Base-by-base conservation (phyloP, 2,113 vertebrate species). In the Colinus virginianus region DNA sequence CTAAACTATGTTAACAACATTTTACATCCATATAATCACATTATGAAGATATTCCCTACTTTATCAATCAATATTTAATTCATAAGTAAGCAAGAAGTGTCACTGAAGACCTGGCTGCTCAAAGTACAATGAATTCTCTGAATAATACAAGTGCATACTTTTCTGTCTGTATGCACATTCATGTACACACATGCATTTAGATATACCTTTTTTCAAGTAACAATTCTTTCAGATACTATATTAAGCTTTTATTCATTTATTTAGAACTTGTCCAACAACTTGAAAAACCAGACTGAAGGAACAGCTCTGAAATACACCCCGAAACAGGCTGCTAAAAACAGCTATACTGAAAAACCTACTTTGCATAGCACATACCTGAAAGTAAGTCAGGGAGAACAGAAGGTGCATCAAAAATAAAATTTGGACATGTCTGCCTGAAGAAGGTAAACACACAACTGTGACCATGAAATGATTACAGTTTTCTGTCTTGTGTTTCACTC, bases 151-250 rank as follows among this genome's bases (percentile, higher is more conserved):
- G 4, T 28, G 9, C 48, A 6, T 40, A 72, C 9, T 20, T 42
- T 15, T 14, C 5, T 18, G 6, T 34, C 48, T 43, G 32, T 3
- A 26, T 32, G 19, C 30, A 14, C 34, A 36, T 36, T 21, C 6
- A 11, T 1, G 26, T 51, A 25, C 49, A 3, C 3, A 13, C 2
- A 13, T 13, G 7, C 10, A 21, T 17, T 22, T 2, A 1, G 6
- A 17, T 0, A 2, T 0, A n/a, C 5, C 11, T 42, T 38, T 14
- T 70, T 30, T 7, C 8, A 74, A 69, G 71, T 18, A 46, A 42
- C 62, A 70, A 45, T 2, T 1, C 1, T 46, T 59, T 36, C 10
- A 55, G 19, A 46, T 56, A 28, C 15, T 53, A 55, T 55, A 38
- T 7, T 67, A 49, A 0, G 2, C 3, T 38, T 34, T 53, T 28